Percentiles rank a stretch among this genome's conserved stretches.
Evolutionary conservation across 2,888 invertebrate species (phyloP).

Genomic region (Noctua janthina): DNA sequence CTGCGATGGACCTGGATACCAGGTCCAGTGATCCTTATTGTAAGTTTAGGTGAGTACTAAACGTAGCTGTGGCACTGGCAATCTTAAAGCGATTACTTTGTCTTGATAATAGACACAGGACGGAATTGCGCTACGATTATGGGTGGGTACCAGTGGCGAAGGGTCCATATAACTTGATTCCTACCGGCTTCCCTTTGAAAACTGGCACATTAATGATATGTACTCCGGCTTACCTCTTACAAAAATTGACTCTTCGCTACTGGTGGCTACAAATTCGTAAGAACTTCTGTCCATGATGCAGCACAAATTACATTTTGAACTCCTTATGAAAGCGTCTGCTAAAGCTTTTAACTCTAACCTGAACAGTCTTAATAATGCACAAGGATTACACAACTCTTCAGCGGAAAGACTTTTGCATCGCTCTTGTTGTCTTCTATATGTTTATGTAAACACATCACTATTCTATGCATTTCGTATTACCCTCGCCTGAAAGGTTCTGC

Average conservation of each 20-base stretch:
- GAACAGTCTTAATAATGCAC: not conserved
- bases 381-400: not conserved
- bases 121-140: not conserved
- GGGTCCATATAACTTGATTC: too few species aligned
- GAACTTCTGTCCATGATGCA: too few species aligned
- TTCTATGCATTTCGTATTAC: conserved; percentile 22
- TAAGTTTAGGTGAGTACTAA: conserved; percentile 95
- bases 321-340: not conserved
- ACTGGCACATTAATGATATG: too few species aligned
- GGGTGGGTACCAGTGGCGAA: not conserved
- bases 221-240: too few species aligned
- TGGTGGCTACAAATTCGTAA: not conserved
- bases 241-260: too few species aligned
- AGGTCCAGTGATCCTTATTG: conserved; percentile 98
- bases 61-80: not conserved
- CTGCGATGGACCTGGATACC: conserved; percentile 96
- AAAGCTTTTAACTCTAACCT: not conserved
- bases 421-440: not conserved
- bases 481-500: conserved; percentile 13
- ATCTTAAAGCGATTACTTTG: not conserved
- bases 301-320: not conserved
- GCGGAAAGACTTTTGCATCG: not conserved
- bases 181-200: too few species aligned
- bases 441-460: conserved; percentile 6
- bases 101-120: not conserved